Evolutionary conservation across 2,888 invertebrate species (phyloP), one percentile per base, ranked within the genome.

Genomic region (Odiellus spinosus): DNA sequence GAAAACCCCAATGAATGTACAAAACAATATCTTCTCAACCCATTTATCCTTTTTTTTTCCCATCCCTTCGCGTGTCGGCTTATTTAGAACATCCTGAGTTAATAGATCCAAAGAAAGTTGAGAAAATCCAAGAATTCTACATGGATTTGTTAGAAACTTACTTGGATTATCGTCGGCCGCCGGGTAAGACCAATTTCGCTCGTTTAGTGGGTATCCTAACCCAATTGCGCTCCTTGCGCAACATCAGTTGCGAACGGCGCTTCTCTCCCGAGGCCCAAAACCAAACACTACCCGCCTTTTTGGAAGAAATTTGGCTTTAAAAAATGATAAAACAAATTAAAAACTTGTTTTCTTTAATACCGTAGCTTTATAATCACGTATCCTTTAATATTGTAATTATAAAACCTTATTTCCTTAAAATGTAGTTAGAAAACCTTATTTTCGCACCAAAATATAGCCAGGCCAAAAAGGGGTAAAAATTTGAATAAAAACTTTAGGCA

Each of bases 191-290:
- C 58, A 53, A 56, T 47, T 88, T 82, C 70, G 95, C 90, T 56
- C 86, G 87, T 70, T 76, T 95, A 60, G 75, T 96, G 51, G 81
- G 85, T 58, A 84, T 91, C 56, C 76, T 96, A 54, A 87, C 91
- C 44, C 93, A 95, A 69, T 74, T 96, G 60, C 77, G 95, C 56
- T 90, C 91, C 51, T 77, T 95, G 58, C 93, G 93, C 65, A 87
- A 84, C 70, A 86, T 91, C 71, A 95, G 95, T 74, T 88, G 88
- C 59, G 90, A 93, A 73, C 85, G 91, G 82, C 90, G 95, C 71
- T 86, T 88, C 75, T 86, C 87, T 61, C 76, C 93, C 63, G 91
- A 91, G 71, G 75, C 93, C 65, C 86, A 91, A 74, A 91, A 91
- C 73, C 81, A 85, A 68, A 86, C 86, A 70, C 76, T 95, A 71